Percentiles rank a stretch among this genome's conserved stretches.
Conservation (phyloP, 2,888 invertebrate species). For the Melinopterus prodromus region DNA sequence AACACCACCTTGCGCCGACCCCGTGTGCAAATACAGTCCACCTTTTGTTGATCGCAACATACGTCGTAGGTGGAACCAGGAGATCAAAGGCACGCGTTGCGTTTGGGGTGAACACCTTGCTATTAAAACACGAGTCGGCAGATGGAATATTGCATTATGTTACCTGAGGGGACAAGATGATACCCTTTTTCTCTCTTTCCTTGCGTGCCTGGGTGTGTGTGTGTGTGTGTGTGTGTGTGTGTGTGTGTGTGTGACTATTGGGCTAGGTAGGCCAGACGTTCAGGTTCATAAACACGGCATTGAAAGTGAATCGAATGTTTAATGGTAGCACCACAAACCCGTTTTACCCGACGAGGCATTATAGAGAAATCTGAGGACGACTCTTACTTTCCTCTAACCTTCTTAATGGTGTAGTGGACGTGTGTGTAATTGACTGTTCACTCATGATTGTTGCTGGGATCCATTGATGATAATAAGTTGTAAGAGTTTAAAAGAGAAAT, state of each 20-base stretch:
- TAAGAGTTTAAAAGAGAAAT: background rate
- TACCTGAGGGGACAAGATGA: background rate
- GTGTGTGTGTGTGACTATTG: no score
- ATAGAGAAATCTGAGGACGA: background rate
- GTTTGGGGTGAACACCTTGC: background rate
- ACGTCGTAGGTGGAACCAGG: background rate
- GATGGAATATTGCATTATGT: slow-evolving; percentile 4
- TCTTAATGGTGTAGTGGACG: background rate
- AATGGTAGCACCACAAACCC: background rate
- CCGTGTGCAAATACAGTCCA: background rate
- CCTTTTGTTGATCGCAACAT: background rate
- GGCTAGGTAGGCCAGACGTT: background rate
- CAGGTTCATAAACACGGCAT: background rate
- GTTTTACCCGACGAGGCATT: background rate
- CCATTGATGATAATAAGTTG: background rate
- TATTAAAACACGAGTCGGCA: background rate
- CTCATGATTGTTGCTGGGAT: background rate
- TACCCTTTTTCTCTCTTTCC: background rate
- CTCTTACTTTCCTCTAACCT: background rate
- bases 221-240: no score
- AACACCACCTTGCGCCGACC: background rate
- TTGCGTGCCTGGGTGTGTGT: background rate
- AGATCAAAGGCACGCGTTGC: background rate
- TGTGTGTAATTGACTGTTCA: background rate
- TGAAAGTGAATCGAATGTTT: background rate